Base-by-base conservation (phyloP, 2,797 vertebrate species). In the Macroramphosus scolopax region DNA sequence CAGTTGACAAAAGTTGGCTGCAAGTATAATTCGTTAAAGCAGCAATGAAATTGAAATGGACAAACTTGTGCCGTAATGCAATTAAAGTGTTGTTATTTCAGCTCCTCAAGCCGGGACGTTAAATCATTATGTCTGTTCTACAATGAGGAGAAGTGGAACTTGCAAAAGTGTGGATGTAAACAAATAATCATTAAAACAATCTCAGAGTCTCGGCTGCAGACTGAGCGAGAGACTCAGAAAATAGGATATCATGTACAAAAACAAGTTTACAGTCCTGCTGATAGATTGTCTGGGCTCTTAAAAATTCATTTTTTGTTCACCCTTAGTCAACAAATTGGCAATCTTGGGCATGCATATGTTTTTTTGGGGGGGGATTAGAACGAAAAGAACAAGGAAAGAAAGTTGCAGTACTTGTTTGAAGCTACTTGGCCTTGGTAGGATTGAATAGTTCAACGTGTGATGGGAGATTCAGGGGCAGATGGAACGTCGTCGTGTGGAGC, bases 141-240 rank as follows among this genome's bases (percentile, higher is more conserved):
- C 54, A 73, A 72, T 65, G 60, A 71, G 53, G 25, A 75, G 73
- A 64, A 75, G 57, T 68, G 52, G 80, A 79, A 75, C 80, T 6
- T 40, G 53, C 59, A 72, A 60, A 74, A 68, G 53, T 72, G 47
- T 37, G 55, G 41, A 54, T 63, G 47, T 61, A 78, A 79, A 80
- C 75, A 73, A 76, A 81, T 75, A 78, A 82, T 68, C 65, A 55
- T 64, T 68, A 70, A 82, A 70, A 56, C 64, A 80, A 76, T 76
- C n/a, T n/a, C n/a, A 80, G 75, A 80, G 66, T 53, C 40, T 3
- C 10, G 33, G 17, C 61, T 36, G 37, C 71, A 51, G 39, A 40
- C 33, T 9, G 54, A 64, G 56, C 6, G n/a, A n/a, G n/a, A n/a
- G n/a, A n/a, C 5, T 11, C 20, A 3, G 3, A 22, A 22, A 3